Conservation (phyloP, 2,888 invertebrate genomes). For the Ichneumoninae sp. region DNA sequence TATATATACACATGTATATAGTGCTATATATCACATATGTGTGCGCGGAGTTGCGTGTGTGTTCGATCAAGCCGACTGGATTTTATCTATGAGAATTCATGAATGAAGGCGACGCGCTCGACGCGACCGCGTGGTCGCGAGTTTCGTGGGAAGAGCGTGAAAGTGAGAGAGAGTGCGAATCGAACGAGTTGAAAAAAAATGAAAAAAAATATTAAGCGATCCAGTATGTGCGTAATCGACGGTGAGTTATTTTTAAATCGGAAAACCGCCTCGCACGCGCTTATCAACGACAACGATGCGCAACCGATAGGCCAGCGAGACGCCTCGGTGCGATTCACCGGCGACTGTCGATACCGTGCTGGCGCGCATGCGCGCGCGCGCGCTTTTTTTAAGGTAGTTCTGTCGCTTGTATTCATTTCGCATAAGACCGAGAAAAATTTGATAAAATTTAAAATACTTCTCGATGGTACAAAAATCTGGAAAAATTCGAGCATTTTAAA, state of each 20-base stretch:
- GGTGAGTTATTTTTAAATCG: constrained; percentile 56
- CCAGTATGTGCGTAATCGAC: constrained; percentile 45
- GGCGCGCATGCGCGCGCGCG: too few relatives aligned
- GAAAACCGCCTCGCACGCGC: constrained; percentile 32
- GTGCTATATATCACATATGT: constrained; percentile 1
- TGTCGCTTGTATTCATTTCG: too few relatives aligned
- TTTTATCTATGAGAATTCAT: constrained; percentile 65
- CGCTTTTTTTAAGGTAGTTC: too few relatives aligned
- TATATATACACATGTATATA: not conserved
- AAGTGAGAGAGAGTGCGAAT: not conserved
- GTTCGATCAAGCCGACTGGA: constrained; percentile 29
- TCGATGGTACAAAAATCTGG: too few relatives aligned
- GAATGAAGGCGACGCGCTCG: constrained; percentile 62
- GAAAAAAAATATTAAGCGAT: not conserved
- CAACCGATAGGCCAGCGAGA: constrained; percentile 33
- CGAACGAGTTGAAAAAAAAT: not conserved
- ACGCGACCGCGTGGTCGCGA: constrained; percentile 10
- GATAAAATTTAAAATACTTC: too few relatives aligned
- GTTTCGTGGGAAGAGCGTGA: constrained; percentile 8
- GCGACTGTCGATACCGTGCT: too few relatives aligned
- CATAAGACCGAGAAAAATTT: too few relatives aligned
- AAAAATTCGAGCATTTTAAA: too few relatives aligned
- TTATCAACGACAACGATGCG: constrained; percentile 46
- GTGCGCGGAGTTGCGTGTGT: constrained; percentile 32
- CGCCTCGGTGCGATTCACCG: not conserved